A percentile compares a stretch with the other conserved stretches of the same genome.
phyloP scores from a whole-genome alignment of 2,888 invertebrate species.

The Sinopyrophorus schimmeli region DNA sequence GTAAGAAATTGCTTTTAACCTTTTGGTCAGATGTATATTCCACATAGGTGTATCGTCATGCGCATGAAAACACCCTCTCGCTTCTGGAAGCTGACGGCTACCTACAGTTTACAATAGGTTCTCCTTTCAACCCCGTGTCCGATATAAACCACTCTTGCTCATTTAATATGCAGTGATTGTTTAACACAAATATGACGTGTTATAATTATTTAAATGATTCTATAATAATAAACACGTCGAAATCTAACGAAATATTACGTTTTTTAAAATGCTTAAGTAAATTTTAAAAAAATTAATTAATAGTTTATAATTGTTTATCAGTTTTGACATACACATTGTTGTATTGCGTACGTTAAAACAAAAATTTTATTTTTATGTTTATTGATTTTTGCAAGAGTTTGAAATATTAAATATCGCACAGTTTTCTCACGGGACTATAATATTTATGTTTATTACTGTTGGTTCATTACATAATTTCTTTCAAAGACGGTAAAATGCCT shows the following conservation, averaged over 20 bases:
- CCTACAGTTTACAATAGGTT: conserved; percentile 39
- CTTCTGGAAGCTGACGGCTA: conserved; percentile 36
- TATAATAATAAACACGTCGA: too few relatives aligned
- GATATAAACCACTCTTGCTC: conserved; percentile 22
- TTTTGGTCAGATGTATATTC: conserved; percentile 23
- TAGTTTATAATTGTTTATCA: too few relatives aligned
- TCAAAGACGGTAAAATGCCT: background rate
- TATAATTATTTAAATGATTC: conserved; percentile 8
- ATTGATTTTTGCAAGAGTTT: conserved; percentile 24
- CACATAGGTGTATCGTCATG: conserved; percentile 35
- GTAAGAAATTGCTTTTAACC: too few relatives aligned
- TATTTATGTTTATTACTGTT: conserved; percentile 24
- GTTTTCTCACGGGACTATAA: conserved; percentile 16
- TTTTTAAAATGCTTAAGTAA: too few relatives aligned
- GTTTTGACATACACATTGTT: too few relatives aligned
- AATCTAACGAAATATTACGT: too few relatives aligned
- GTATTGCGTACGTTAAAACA: too few relatives aligned
- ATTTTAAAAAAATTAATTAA: too few relatives aligned
- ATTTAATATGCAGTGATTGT: conserved; percentile 21
- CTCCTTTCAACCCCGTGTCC: conserved; percentile 29
- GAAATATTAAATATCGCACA: conserved; percentile 24
- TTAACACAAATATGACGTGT: conserved; percentile 9
- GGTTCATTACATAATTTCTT: conserved; percentile 13
- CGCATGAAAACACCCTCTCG: conserved; percentile 36
- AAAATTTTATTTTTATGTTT: conserved; percentile 18